These are phyloP conservation scores for Stegostoma tigrinum DNA, from an alignment of 2,113 vertebrate species.

Conservation along the genomic window DNA sequence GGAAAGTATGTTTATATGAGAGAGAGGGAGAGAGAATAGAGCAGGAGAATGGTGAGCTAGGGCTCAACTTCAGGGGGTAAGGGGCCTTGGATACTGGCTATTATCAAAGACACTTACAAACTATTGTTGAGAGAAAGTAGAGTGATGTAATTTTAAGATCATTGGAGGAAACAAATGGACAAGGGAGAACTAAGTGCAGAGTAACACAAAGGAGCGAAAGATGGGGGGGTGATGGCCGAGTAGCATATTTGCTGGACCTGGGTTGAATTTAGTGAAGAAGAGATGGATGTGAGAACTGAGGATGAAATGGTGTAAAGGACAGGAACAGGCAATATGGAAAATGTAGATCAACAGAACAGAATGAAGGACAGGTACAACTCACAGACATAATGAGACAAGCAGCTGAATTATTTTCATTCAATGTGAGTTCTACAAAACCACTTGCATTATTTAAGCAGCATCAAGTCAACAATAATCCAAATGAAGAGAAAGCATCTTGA, in stretches of 20 bases:
- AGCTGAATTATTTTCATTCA: neutral
- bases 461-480: neutral
- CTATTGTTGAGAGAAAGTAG: neutral
- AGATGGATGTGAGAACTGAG: neutral
- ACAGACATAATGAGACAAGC: neutral
- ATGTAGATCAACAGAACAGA: neutral
- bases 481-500: neutral
- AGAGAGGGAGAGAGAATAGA: neutral
- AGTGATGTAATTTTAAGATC: neutral
- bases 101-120: neutral
- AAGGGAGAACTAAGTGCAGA: neutral
- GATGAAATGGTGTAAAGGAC: neutral
- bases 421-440: neutral
- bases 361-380: neutral
- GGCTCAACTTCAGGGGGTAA: too few species aligned
- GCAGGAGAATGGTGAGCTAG: neutral
- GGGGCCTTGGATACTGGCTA: too few species aligned
- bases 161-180: too few species aligned
- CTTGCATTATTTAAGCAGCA: neutral
- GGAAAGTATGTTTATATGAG: neutral
- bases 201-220: neutral
- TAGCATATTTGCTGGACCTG: too few species aligned
- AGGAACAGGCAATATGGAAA: neutral
- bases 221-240: neutral
- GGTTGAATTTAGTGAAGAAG: neutral